Percentiles rank a stretch among this genome's conserved stretches.
Conservation (phyloP, 2,888 invertebrate genomes). For the Eilema caniola region DNA sequence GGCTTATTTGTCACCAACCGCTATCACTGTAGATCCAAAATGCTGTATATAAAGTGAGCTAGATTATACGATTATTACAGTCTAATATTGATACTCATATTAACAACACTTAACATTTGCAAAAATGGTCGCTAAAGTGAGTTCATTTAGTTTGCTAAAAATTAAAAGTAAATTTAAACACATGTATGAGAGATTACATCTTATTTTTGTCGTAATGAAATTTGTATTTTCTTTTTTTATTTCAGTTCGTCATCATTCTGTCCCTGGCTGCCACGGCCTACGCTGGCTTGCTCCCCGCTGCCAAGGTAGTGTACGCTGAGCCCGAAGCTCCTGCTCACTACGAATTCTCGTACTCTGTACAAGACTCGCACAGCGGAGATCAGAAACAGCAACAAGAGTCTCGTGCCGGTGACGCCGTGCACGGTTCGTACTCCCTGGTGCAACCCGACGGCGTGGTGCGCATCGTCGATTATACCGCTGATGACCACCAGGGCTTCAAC, state of each 20-base stretch:
- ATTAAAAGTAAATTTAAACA: not conserved
- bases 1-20: conserved; percentile 30
- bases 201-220: not conserved
- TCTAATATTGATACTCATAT: conserved; percentile 63
- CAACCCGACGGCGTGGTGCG: conserved; percentile 82
- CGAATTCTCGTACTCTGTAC: conserved; percentile 80
- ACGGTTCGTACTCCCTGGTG: conserved; percentile 81
- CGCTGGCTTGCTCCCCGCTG: conserved; percentile 60
- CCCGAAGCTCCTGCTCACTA: conserved; percentile 76
- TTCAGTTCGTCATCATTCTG: conserved; percentile 68
- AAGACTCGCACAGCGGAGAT: conserved; percentile 79
- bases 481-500: conserved; percentile 79
- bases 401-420: conserved; percentile 77
- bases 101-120: conserved; percentile 57
- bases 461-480: conserved; percentile 81
- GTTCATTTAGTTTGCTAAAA: not conserved
- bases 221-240: not conserved
- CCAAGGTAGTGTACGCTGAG: conserved; percentile 71
- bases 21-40: conserved; percentile 47
- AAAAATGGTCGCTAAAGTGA: conserved; percentile 21
- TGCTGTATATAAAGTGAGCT: conserved; percentile 72
- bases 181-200: not conserved
- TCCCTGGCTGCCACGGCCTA: conserved; percentile 67
- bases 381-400: conserved; percentile 81
- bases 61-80: conserved; percentile 61